Evolutionary conservation across 92 coral and sea anemone species (phyloP).

Genomic region (Palythoa heliodiscus): DNA sequence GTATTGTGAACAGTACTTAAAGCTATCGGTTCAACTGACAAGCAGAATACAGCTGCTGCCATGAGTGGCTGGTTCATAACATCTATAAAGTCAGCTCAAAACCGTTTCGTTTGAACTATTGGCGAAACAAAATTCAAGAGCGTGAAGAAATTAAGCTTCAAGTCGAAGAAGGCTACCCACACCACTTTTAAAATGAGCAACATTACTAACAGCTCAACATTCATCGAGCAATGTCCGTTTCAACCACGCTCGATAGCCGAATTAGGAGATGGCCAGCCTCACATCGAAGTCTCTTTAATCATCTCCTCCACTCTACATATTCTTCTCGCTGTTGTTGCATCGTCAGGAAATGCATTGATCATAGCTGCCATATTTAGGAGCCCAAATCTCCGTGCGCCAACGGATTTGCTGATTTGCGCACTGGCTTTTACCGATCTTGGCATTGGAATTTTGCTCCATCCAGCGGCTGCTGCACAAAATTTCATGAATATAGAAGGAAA

Average conservation of each 20-base stretch:
- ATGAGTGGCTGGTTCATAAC: too few relatives aligned
- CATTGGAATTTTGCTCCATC: background rate
- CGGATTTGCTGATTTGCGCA: constrained; percentile 6
- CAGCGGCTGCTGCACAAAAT: background rate
- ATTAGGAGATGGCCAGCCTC: background rate
- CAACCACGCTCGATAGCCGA: background rate
- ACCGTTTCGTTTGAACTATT: too few relatives aligned
- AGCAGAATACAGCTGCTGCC: too few relatives aligned
- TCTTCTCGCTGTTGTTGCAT: background rate
- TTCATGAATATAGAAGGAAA: background rate
- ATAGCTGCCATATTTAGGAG: background rate
- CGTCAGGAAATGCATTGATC: constrained; percentile 7
- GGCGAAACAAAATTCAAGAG: too few relatives aligned
- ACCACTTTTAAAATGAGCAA: background rate
- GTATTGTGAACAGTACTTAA: too few relatives aligned
- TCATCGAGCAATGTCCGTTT: background rate
- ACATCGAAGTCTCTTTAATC: background rate
- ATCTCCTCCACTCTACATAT: background rate
- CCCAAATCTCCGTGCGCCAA: background rate
- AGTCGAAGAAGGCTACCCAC: too few relatives aligned
- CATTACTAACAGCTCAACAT: background rate
- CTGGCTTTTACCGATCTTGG: constrained; percentile 6
- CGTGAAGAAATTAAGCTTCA: too few relatives aligned
- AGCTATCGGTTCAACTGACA: too few relatives aligned
- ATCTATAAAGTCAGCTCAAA: too few relatives aligned